Percentiles rank a stretch among this genome's conserved stretches.
Conservation (phyloP, 2,113 vertebrate genomes). For the Chionomys nivalis region DNA sequence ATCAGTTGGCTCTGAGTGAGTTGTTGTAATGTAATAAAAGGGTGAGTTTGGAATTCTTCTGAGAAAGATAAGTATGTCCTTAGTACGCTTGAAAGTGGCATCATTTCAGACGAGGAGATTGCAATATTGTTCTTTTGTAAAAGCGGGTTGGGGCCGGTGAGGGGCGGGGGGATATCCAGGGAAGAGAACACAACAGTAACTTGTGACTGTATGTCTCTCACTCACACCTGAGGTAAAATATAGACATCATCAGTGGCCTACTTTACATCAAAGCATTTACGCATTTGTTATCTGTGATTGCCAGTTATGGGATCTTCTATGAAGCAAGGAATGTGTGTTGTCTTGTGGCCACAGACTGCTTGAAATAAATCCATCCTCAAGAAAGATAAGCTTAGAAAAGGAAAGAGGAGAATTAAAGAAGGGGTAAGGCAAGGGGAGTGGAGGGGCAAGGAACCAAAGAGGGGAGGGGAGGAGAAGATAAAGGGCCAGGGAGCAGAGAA, state of each 20-base stretch:
- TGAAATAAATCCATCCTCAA: background rate
- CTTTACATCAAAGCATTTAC: background rate
- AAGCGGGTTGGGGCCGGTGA: too few species aligned
- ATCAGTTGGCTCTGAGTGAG: background rate
- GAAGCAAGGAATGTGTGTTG: background rate
- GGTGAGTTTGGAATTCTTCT: background rate
- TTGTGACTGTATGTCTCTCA: background rate
- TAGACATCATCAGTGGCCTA: background rate
- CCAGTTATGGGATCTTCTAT: background rate
- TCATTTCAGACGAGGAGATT: conserved; percentile 7
- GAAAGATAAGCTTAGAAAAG: background rate
- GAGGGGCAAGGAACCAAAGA: rapidly evolving
- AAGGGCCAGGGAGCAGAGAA: background rate
- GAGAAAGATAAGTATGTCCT: background rate
- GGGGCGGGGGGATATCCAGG: background rate
- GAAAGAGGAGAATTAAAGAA: background rate
- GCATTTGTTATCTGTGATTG: background rate
- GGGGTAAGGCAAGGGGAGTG: rapidly evolving
- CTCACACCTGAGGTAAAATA: background rate
- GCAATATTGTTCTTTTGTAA: background rate
- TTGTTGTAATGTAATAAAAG: background rate
- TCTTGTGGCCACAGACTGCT: background rate
- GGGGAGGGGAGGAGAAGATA: rapidly evolving
- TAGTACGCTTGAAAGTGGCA: background rate
- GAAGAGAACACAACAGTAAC: background rate